Percentiles rank a stretch among this genome's conserved stretches.
phyloP scores from a whole-genome alignment of 2,113 vertebrate species.

The Pituophis catenifer region DNA sequence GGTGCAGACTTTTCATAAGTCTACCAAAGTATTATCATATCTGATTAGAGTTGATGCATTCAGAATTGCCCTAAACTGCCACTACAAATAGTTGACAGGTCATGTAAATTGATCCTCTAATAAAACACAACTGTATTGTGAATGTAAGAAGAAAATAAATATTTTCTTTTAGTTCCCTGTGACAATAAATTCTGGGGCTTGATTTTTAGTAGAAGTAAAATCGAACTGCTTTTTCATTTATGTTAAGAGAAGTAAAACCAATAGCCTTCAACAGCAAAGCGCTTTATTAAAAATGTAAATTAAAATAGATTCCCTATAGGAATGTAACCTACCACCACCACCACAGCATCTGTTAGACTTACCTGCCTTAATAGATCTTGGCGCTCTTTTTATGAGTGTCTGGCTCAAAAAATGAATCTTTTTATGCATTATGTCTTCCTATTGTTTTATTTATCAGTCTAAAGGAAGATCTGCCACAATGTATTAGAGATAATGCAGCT shows the following conservation, averaged over 20 bases:
- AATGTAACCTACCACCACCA: constrained; percentile 37
- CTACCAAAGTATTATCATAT: not conserved
- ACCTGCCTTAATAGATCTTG: constrained; percentile 34
- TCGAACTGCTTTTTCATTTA: not conserved
- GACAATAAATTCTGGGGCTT: not conserved
- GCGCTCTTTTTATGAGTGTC: constrained; percentile 52
- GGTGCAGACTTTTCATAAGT: not conserved
- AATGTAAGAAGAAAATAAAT: not conserved
- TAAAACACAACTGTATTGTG: not conserved
- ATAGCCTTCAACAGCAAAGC: not conserved
- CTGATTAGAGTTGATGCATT: not conserved
- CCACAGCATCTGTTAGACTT: constrained; percentile 29
- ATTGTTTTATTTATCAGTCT: constrained; percentile 21
- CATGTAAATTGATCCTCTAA: not conserved
- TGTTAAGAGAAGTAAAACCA: not conserved
- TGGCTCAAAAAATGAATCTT: constrained; percentile 25
- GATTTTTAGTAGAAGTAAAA: constrained; percentile 22
- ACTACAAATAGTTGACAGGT: not conserved
- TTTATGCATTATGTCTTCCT: not conserved
- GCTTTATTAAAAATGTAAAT: constrained; percentile 55
- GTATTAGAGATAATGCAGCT: not conserved
- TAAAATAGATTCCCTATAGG: constrained; percentile 46
- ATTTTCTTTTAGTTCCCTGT: constrained; percentile 1
- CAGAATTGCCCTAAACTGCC: not conserved
- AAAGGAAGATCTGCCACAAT: not conserved